phyloP scores from a whole-genome alignment of 2,888 invertebrate species.

The Lithophane leautieri region DNA sequence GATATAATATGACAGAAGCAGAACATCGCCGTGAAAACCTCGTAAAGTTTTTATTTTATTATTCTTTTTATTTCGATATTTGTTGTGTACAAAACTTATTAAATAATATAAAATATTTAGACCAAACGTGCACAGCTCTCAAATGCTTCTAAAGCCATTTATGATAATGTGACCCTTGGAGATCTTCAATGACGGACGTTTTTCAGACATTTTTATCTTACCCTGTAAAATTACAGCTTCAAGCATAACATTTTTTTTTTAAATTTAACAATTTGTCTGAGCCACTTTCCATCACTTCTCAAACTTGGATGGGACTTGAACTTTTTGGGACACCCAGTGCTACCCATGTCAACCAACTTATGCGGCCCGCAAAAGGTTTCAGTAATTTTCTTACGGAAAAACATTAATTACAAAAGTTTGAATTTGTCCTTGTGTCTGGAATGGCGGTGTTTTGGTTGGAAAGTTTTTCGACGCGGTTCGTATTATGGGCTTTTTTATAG shows the following conservation, averaged over 20 bases:
- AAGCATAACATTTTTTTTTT: slow-evolving; percentile 22
- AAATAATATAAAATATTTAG: neutral
- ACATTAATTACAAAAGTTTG: slow-evolving; percentile 77
- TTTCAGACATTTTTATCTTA: neutral
- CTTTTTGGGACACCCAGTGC: slow-evolving; percentile 67
- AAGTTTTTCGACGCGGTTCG: slow-evolving; percentile 37
- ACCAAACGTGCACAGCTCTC: neutral
- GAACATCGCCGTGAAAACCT: neutral
- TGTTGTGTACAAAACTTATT: neutral
- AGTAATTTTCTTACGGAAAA: slow-evolving; percentile 74
- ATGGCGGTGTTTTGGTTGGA: slow-evolving; percentile 52
- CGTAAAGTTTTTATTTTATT: neutral
- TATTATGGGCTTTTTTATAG: slow-evolving; percentile 6
- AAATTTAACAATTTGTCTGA: slow-evolving; percentile 69
- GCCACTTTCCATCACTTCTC: slow-evolving; percentile 66
- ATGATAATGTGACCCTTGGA: neutral
- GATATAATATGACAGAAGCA: neutral
- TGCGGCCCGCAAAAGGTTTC: slow-evolving; percentile 69
- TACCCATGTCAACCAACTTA: slow-evolving; percentile 69
- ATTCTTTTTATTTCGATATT: neutral
- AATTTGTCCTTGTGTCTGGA: slow-evolving; percentile 60
- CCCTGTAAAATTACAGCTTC: neutral
- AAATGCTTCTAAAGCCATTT: neutral
- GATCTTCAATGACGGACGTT: no score
- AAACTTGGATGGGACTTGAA: slow-evolving; percentile 68